Evolutionary conservation across 2,888 invertebrate species (phyloP).

Genomic region (Lapara coniferarum): DNA sequence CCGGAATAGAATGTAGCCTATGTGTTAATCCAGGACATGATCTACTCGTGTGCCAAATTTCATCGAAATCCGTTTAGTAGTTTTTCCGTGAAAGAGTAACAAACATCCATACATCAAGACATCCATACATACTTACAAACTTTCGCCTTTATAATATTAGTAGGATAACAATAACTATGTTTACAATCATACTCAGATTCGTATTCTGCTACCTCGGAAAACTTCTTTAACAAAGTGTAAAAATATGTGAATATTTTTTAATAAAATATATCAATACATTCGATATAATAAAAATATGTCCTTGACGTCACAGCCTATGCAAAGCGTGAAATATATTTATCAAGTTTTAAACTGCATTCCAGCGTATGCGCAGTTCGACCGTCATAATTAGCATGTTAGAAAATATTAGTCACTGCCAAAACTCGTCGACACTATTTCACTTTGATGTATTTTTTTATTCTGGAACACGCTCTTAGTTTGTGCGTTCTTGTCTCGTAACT

Average conservation of each 20-base stretch:
- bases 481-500: conserved; percentile 7
- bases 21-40: too few relatives aligned
- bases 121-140: too few relatives aligned
- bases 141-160: too few relatives aligned
- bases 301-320: background rate
- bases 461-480: conserved; percentile 1
- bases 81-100: too few relatives aligned
- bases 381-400: background rate
- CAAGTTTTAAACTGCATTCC: conserved; percentile 5
- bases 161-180: too few relatives aligned
- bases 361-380: background rate
- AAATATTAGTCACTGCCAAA: conserved; percentile 16
- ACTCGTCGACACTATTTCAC: conserved; percentile 11
- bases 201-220: too few relatives aligned
- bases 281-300: conserved; percentile 2
- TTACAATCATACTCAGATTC: too few relatives aligned
- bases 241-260: background rate
- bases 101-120: too few relatives aligned
- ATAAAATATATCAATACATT: background rate
- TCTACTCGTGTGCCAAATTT: too few relatives aligned
- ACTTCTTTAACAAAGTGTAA: background rate
- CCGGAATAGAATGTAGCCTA: too few relatives aligned
- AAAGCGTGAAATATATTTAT: background rate
- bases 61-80: too few relatives aligned
- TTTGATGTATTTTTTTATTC: conserved; percentile 18